A percentile compares a stretch with the other conserved stretches of the same genome.
Conservation (phyloP, 2,888 invertebrate genomes). For the Dendrolimus houi region DNA sequence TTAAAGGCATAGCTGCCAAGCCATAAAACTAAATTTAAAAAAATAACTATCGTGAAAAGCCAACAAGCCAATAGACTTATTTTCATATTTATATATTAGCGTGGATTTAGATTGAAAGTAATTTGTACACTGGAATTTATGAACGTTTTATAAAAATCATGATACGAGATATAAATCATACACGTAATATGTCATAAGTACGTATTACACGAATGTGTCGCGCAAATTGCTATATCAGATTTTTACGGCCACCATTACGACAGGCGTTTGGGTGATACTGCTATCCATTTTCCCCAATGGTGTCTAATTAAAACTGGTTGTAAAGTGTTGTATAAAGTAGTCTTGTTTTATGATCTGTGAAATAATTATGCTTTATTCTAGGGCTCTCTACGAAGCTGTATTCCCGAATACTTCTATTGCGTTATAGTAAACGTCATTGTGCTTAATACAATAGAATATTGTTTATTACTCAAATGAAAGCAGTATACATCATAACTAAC, state of each 20-base stretch:
- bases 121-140: constrained; percentile 15
- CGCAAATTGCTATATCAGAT: constrained; percentile 15
- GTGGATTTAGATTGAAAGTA: constrained; percentile 24
- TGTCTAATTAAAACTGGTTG: neutral
- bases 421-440: too few species aligned
- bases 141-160: constrained; percentile 12
- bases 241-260: constrained; percentile 9
- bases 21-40: too few species aligned
- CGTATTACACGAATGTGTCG: constrained; percentile 14
- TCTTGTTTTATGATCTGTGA: neutral
- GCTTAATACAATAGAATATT: too few species aligned
- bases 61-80: too few species aligned
- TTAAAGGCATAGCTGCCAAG: too few species aligned
- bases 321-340: neutral
- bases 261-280: neutral
- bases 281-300: neutral
- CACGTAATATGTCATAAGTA: constrained; percentile 14
- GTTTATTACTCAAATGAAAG: too few species aligned
- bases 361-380: too few species aligned
- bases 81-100: neutral
- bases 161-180: constrained; percentile 16
- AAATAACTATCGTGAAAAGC: too few species aligned
- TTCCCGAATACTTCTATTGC: too few species aligned
- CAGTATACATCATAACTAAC: too few species aligned
- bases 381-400: too few species aligned